Percentiles rank a stretch among this genome's conserved stretches.
Conservation (phyloP, 2,888 invertebrate species). For the Volucella bombylans region DNA sequence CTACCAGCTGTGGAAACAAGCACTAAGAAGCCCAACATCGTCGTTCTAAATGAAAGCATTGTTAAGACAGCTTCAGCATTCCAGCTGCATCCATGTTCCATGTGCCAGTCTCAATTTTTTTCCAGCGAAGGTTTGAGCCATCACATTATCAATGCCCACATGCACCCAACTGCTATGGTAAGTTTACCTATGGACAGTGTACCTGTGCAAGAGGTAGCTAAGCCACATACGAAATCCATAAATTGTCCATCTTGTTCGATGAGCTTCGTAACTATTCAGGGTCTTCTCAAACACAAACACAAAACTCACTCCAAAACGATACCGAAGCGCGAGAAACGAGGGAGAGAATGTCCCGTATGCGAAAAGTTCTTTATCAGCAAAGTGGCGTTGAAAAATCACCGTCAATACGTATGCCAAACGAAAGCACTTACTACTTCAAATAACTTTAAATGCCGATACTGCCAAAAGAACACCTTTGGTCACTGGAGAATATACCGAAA, state of each 20-base stretch:
- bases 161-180: constrained; percentile 77
- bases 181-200: constrained; percentile 75
- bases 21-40: constrained; percentile 79
- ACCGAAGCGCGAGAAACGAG: constrained; percentile 50
- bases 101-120: constrained; percentile 80
- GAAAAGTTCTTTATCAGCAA: constrained; percentile 78
- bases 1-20: constrained; percentile 35
- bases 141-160: constrained; percentile 75
- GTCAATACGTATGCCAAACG: constrained; percentile 79
- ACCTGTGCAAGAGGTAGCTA: constrained; percentile 36
- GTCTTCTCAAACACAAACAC: constrained; percentile 76
- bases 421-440: constrained; percentile 70
- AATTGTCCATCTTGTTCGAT: constrained; percentile 58
- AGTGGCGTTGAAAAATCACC: constrained; percentile 80
- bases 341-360: constrained; percentile 78
- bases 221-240: constrained; percentile 39
- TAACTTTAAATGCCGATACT: constrained; percentile 78
- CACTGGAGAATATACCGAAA: constrained; percentile 79
- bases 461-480: constrained; percentile 77
- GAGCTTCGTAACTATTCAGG: constrained; percentile 61
- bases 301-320: constrained; percentile 67
- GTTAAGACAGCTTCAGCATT: constrained; percentile 80
- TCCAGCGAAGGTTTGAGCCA: constrained; percentile 79
- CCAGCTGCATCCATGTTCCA: constrained; percentile 78
- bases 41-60: constrained; percentile 82